Base-by-base conservation (phyloP, 2,888 invertebrate species). In the Quadriops clusia region DNA sequence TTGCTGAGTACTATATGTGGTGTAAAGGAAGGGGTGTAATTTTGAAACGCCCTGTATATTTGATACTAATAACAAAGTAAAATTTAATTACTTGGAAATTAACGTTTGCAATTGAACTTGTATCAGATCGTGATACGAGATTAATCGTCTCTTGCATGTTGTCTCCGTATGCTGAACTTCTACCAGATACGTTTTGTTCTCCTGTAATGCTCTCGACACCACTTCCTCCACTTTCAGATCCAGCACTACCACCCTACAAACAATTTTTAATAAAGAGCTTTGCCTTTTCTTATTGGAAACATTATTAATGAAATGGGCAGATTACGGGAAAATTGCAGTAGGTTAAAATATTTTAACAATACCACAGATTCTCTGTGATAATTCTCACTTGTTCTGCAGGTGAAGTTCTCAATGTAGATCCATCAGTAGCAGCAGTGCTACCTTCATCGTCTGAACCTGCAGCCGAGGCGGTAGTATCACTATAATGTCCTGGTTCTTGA, bases 381-480 rank as follows among this genome's bases (percentile, higher is more conserved):
- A 31, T 28, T 41, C 44, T 45, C 44, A 67, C 71, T 46, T 80
- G 82, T 53, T 85, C 84, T 1, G 81, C 81, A 2, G 84, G 84
- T 0, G 83, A 84, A 3, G 83, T 83, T 33, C 90, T 75, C 37
- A 93, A 66, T 0, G 91, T 91, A 27, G 89, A 90, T 33, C 91
- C 91, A 58, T 93, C 93, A 0, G 90, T 93, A 1, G 91, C 91
- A 5, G 90, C 93, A 17, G 90, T 93, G 42, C 90, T 91, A 30
- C 85, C 93, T 59, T 94, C 94, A 57, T 90, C 90, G 54, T 94
- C 94, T 6, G 90, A 90, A 4, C 87, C 90, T 29, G 74, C 85
- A 3, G 87, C 84, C 9, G 90, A 85, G 10, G 84, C 83, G 3
- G 83, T 80, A 11, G 82, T 79, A 43, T 86, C 86, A 28, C 83